Base-by-base conservation (phyloP, 2,113 vertebrate genomes). In the Notothenia rossii region DNA sequence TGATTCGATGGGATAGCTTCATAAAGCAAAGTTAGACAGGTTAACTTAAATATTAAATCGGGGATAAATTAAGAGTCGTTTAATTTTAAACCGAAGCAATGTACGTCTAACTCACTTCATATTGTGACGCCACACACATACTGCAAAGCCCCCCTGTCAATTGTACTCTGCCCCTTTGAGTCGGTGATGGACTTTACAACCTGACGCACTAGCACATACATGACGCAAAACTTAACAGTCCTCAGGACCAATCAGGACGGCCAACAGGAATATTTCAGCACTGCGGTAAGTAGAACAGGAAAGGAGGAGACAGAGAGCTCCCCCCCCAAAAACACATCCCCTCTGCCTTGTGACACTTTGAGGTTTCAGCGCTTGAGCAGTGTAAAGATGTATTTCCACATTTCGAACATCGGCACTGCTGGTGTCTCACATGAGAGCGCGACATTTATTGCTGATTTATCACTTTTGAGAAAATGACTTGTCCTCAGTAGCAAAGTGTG, bases 231-330 rank as follows among this genome's bases (percentile, higher is more conserved):
- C 83, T 91, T 92, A 79, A 89, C 86, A 12, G 84, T 4, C 73
- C 84, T 81, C 46, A 53, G 84, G 81, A 90, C 93, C 94, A 94
- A 94, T 93, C 90, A 85, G 89, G 61, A 65, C 15, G 2, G 56
- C 66, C 75, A 18, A 43, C 17, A 51, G 53, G 77, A 68, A 71
- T 25, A 77, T 79, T 65, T 25, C 64, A 88, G 86, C 86, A 89
- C 90, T 92, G 91, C 91, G 7, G 91, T 89, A 79, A 87, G 81
- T 78, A 53, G 62, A 78, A 74, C 49, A 51, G 75, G 51, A 69
- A 70, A 55, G 70, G 60, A 45, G 73, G 81, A 77, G 68, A 77
- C 33, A 62, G 61, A 72, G 67, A n/a, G 62, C 49, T 49, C 15
- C 64, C 69, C 59, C 20, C 22, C 25, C 3, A 29, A 29, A 25